These are phyloP conservation scores for Deroptyus accipitrinus DNA, from an alignment of 2,113 vertebrate genomes.

Conservation along the genomic window DNA sequence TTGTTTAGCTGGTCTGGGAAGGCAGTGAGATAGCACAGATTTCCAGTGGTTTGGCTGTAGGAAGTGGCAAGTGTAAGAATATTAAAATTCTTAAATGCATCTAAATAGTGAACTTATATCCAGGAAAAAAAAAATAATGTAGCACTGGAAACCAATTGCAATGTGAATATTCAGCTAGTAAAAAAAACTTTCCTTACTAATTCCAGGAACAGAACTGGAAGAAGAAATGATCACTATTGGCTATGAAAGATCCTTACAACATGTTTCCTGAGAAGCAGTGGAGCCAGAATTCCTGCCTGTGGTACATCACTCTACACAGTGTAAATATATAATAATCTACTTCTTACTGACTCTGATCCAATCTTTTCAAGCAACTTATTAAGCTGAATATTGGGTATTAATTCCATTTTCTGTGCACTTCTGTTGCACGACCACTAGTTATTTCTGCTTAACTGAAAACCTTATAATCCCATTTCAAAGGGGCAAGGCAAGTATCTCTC, in stretches of 20 bases:
- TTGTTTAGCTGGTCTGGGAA: background rate
- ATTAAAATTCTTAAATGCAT: background rate
- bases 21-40: background rate
- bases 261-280: background rate
- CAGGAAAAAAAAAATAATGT: fast-evolving
- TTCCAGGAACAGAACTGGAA: background rate
- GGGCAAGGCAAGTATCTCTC: background rate
- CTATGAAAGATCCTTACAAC: background rate
- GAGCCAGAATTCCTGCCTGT: background rate
- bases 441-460: background rate
- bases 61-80: background rate
- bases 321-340: background rate
- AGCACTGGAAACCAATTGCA: background rate
- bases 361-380: background rate
- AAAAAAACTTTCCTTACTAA: background rate
- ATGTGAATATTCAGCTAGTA: background rate
- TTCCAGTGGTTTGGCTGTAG: background rate
- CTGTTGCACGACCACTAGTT: background rate
- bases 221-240: background rate
- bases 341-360: background rate
- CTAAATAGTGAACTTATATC: background rate
- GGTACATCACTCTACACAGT: background rate
- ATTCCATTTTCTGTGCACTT: background rate
- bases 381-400: background rate
- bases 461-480: background rate